Base-by-base conservation (phyloP, 2,888 invertebrate species). In the Arge pagana region DNA sequence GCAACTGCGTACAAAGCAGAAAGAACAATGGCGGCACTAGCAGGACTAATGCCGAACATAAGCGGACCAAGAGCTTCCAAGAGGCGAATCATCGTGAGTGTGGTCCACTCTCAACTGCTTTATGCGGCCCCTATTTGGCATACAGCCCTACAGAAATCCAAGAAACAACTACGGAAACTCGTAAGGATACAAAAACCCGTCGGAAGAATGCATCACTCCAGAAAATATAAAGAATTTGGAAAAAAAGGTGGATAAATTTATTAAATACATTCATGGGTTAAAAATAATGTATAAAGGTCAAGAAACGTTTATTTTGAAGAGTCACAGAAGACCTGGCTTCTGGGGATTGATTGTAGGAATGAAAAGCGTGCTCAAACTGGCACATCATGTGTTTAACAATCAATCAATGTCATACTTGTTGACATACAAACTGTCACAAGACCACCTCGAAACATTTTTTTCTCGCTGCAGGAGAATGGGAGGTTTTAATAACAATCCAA, bases 1-100 rank as follows among this genome's bases (percentile, higher is more conserved):
- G 8, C 36, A 3, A 36, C 45, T 0, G 31, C 26, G 13, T 16
- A 4, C 11, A 60, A 57, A 23, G 56, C 55, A 0, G 42, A 48
- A n/a, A 30, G 6, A 19, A 54, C 54, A 6, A 21, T 24, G 10
- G 16, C 52, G 7, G 16, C 6, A 3, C 41, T 60, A 13, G 24
- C 53, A 5, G 31, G 60, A 11, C 49, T 62, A 2, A 60, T 64
- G 61, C 56, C 60, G 0, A 62, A 64, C 26, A 35, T 57, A 5
- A 57, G 59, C n/a, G 59, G 62, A 21, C 39, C 39, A 7, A 21
- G 7, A 3, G 3, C 3, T 3, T 4, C 11, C 0, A 21, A 24
- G 11, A 56, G 57, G 33, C 33, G 15, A 21, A 50, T 61, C 11
- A 45, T 60, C 2, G 23, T 57, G 11, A 30, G 36, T 0, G 60